Evolutionary conservation across 1,140 invertebrate genomes (phyloP).

Genomic region (Conus ventricosus): DNA sequence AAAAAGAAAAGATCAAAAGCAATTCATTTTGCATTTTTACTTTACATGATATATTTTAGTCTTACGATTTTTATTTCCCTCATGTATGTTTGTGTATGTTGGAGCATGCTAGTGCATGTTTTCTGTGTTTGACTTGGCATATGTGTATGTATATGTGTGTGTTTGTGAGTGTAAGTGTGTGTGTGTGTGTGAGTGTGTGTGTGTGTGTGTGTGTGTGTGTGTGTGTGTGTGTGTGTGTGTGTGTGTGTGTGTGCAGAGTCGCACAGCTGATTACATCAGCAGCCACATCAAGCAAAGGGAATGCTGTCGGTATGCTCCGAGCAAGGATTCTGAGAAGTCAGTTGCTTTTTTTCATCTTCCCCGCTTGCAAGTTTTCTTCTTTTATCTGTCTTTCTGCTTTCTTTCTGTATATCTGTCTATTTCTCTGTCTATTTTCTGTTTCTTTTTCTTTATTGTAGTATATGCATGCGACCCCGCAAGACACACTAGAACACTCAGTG

Average conservation of each 20-base stretch:
- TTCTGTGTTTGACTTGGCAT: too few species aligned
- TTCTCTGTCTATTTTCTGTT: background rate
- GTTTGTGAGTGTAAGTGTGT: too few species aligned
- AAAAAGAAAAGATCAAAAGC: too few species aligned
- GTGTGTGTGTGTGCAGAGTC: constrained; percentile 31
- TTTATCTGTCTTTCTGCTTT: background rate
- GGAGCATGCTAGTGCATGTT: too few species aligned
- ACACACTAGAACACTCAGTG: too few species aligned
- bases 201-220: constrained; percentile 6
- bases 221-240: constrained; percentile 5
- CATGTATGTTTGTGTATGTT: too few species aligned
- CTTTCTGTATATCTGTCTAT: background rate
- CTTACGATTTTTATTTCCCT: too few species aligned
- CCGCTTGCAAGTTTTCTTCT: background rate
- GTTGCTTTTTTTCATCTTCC: background rate
- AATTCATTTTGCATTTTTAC: too few species aligned
- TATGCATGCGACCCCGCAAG: too few species aligned
- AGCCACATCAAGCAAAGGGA: constrained; percentile 43
- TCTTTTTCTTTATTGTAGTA: background rate
- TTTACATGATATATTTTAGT: too few species aligned
- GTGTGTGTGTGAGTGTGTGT: background rate
- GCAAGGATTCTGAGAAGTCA: constrained; percentile 25
- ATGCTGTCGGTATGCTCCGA: constrained; percentile 36
- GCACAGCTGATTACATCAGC: constrained; percentile 32
- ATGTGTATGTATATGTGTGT: background rate